Evolutionary conservation across 2,888 invertebrate genomes (phyloP).

Genomic region (Diarsia dahlii): DNA sequence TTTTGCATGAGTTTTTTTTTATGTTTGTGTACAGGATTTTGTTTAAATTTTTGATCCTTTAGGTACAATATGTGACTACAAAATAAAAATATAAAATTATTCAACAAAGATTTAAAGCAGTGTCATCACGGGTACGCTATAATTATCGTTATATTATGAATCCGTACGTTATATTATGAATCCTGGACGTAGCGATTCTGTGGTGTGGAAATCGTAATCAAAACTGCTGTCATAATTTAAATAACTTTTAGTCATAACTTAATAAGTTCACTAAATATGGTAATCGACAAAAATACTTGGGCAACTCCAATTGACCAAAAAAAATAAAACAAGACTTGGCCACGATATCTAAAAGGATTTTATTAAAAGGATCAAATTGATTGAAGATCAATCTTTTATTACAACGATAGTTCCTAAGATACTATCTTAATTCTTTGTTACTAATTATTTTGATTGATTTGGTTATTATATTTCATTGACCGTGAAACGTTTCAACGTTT

Average conservation of each 20-base stretch:
- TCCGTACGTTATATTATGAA: neutral
- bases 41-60: neutral
- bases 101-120: neutral
- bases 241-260: no score
- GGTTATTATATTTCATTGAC: constrained; percentile 2
- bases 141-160: neutral
- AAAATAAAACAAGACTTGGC: neutral
- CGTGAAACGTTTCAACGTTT: neutral
- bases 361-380: neutral
- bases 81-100: neutral
- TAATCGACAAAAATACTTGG: neutral
- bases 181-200: neutral
- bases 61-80: neutral
- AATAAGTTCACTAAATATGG: neutral
- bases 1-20: constrained; percentile 19
- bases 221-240: neutral
- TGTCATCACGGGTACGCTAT: neutral
- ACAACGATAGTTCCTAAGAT: neutral
- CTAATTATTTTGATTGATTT: constrained; percentile 7
- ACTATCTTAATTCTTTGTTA: neutral
- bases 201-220: neutral
- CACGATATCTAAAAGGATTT: neutral
- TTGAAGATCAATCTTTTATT: neutral
- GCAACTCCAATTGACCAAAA: neutral
- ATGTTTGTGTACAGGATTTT: neutral